Evolutionary conservation across 1,140 invertebrate genomes (phyloP).

Genomic region (Philopotamus ludificatus): DNA sequence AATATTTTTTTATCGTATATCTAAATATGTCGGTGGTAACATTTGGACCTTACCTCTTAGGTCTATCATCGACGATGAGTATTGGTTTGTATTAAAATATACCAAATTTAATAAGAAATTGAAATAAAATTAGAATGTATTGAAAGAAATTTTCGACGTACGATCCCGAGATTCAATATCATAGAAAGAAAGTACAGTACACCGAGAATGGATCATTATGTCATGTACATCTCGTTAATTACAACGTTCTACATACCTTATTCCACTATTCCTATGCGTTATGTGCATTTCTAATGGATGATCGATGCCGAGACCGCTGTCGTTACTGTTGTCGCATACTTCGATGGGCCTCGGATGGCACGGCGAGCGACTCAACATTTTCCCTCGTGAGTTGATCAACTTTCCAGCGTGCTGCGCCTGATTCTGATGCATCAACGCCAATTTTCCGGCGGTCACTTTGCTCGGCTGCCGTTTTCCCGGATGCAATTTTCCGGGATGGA

Average conservation of each 20-base stretch:
- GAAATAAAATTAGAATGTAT: too few relatives aligned
- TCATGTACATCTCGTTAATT: slow-evolving; percentile 4
- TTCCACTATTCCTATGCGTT: slow-evolving; percentile 20
- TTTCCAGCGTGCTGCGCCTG: slow-evolving; percentile 39
- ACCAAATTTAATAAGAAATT: too few relatives aligned
- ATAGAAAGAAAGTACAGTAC: neutral
- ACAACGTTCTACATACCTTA: slow-evolving; percentile 29
- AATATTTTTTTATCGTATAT: too few relatives aligned
- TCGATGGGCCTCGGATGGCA: slow-evolving; percentile 44
- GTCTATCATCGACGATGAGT: too few relatives aligned
- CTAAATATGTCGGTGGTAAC: too few relatives aligned
- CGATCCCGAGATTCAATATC: too few relatives aligned
- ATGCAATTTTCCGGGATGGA: slow-evolving; percentile 51
- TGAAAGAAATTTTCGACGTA: too few relatives aligned
- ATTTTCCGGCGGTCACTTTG: slow-evolving; percentile 46
- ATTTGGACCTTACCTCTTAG: too few relatives aligned
- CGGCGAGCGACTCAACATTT: slow-evolving; percentile 45
- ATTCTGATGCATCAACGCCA: slow-evolving; percentile 51
- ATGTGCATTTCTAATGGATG: slow-evolving; percentile 51
- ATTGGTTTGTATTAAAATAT: too few relatives aligned
- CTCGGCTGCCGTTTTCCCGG: slow-evolving; percentile 53
- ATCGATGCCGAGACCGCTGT: slow-evolving; percentile 78
- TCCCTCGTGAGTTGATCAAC: slow-evolving; percentile 8
- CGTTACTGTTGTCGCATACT: slow-evolving; percentile 78
- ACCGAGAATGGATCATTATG: neutral